These are phyloP conservation scores for Caretta caretta DNA, from an alignment of 2,113 vertebrate species.

Conservation along the genomic window DNA sequence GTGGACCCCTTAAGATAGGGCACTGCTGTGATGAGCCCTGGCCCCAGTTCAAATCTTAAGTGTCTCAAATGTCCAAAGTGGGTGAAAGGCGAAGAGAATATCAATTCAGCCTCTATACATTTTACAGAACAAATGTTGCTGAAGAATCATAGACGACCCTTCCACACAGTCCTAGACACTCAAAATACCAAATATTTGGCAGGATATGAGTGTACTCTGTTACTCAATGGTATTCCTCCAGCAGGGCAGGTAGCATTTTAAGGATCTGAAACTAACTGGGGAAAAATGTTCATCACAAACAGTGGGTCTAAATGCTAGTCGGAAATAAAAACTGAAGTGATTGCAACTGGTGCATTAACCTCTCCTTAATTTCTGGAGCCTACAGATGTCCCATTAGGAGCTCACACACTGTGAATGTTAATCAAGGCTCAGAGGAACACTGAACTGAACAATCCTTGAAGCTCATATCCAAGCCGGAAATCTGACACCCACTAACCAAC, in stretches of 20 bases:
- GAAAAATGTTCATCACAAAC: background rate
- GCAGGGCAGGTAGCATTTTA: background rate
- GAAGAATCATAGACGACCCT: background rate
- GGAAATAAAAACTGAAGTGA: background rate
- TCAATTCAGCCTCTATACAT: background rate
- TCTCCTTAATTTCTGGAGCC: background rate
- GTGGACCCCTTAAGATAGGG: background rate
- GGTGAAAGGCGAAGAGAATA: too few relatives aligned
- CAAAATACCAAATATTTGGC: background rate
- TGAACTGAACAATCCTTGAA: background rate
- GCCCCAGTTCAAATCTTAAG: background rate
- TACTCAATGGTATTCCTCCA: background rate
- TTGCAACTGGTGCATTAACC: background rate
- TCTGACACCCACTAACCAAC: background rate
- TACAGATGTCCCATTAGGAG: background rate
- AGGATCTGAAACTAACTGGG: background rate
- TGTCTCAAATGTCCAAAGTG: background rate
- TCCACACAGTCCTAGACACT: background rate
- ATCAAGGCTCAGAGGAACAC: background rate
- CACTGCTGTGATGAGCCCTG: background rate
- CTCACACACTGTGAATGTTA: background rate
- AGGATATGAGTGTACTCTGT: background rate
- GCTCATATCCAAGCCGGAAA: rapidly evolving
- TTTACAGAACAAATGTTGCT: background rate
- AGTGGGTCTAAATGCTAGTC: background rate